Percentiles rank a stretch among this genome's conserved stretches.
phyloP scores from a whole-genome alignment of 2,797 vertebrate genomes.

The Macroramphosus scolopax region DNA sequence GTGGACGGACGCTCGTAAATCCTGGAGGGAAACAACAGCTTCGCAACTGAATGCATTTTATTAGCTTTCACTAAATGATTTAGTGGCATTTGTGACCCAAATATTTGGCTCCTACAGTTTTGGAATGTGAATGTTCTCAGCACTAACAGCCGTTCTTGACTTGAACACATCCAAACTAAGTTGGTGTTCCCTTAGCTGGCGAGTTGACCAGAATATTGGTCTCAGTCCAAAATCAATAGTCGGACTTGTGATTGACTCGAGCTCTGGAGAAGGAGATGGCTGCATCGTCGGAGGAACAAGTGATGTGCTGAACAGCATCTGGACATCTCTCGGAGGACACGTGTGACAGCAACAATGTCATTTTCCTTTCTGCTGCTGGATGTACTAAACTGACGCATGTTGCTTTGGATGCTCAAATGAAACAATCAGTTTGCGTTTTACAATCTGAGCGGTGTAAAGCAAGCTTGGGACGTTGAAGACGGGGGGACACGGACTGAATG shows the following conservation, averaged over 20 bases:
- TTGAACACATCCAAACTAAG: conserved; percentile 27
- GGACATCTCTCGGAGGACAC: conserved; percentile 7
- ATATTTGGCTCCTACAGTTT: no score
- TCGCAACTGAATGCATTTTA: not conserved
- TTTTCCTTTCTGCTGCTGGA: not conserved
- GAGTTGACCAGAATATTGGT: conserved; percentile 32
- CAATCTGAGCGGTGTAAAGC: no score
- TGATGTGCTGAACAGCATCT: conserved; percentile 16
- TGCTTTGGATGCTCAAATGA: no score
- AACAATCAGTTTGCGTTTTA: no score
- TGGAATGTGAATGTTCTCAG: conserved; percentile 5
- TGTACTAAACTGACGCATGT: conserved; percentile 8
- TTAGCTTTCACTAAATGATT: no score
- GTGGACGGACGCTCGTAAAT: conserved; percentile 1
- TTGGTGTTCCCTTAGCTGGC: conserved; percentile 26
- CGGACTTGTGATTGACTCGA: conserved; percentile 14
- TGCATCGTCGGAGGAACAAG: conserved; percentile 5
- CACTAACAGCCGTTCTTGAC: conserved; percentile 4
- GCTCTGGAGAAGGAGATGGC: not conserved
- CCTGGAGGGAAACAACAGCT: not conserved
- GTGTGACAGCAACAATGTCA: not conserved
- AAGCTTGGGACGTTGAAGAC: no score
- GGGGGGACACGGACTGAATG: no score
- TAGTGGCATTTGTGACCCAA: no score
- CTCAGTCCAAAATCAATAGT: conserved; percentile 36